A percentile compares a stretch with the other conserved stretches of the same genome.
Conservation (phyloP, 2,113 vertebrate species). For the Plecotus auritus region DNA sequence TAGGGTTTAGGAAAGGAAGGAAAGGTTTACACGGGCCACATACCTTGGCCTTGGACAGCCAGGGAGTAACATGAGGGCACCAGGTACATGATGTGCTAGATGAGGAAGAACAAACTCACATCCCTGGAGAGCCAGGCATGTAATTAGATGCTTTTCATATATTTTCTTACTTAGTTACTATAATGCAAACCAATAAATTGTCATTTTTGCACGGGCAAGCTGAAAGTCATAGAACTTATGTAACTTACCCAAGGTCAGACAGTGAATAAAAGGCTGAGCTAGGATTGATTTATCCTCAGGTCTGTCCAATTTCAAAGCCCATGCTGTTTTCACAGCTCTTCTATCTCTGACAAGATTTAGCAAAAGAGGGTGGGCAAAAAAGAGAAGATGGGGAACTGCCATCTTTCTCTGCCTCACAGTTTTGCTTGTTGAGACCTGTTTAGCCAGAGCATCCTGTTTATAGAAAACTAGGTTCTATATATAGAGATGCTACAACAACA, state of each 20-base stretch:
- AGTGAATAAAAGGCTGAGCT: neutral
- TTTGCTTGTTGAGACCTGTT: constrained; percentile 35
- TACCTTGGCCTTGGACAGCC: neutral
- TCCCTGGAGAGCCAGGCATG: neutral
- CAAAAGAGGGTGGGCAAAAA: neutral
- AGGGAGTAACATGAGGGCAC: neutral
- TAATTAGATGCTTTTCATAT: neutral
- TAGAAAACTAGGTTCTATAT: constrained; percentile 25
- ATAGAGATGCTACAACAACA: neutral
- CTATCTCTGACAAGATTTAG: constrained; percentile 43
- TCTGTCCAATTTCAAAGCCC: constrained; percentile 23
- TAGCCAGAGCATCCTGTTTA: constrained; percentile 41
- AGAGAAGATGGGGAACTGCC: neutral
- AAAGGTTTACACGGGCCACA: neutral
- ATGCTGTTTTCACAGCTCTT: constrained; percentile 7
- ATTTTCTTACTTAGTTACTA: constrained; percentile 5
- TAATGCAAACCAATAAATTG: neutral
- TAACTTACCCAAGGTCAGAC: constrained; percentile 17
- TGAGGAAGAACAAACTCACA: neutral
- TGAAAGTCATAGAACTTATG: constrained; percentile 4
- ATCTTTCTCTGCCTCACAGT: constrained; percentile 5
- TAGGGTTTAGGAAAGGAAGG: neutral
- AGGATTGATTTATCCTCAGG: constrained; percentile 24
- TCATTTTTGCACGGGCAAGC: neutral
- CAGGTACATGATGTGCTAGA: neutral